Base-by-base conservation (phyloP, 2,797 vertebrate species). In the Ctenopoma multispine region DNA sequence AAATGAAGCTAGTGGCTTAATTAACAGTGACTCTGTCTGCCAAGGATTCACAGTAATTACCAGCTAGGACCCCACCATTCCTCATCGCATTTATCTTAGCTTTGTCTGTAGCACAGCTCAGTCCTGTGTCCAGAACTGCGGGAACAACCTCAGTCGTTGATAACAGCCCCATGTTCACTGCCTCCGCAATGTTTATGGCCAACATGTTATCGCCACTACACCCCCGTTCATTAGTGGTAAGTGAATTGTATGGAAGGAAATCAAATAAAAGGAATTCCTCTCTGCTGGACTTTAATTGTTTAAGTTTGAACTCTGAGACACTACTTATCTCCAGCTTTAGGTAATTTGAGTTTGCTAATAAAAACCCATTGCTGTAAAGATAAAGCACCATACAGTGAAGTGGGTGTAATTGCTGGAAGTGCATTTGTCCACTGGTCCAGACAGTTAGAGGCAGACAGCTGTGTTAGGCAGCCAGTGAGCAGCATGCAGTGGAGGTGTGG, bases 11-110 rank as follows among this genome's bases (percentile, higher is more conserved):
- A 49, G 82, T 82, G 80, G 85, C 81, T 92, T 93, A 93, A 95
- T 94, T 93, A 93, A 91, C 76, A 66, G 75, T 71, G 85, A 85
- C 77, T 87, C 75, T 84, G 72, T 34, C 81, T 80, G 88, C 81
- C 89, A 90, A 87, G 83, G 87, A 89, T 79, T 73, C 80, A 56
- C 83, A 87, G 88, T 93, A 93, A 93, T 93, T 92, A 90, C 90
- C 41, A 31, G 80, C 82, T 49, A 79, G 81, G 83, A 79, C 79
- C 87, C 79, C 78, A 83, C 76, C 59, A 63, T 88, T 91, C 77
- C 81, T 90, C 90, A 80, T 77, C 69, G 85, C 85, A 56, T 91
- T 92, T 92, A 92, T 92, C 91, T 90, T 38, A 53, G 84, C 81
- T 21, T 61, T 79, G 81, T 90, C 80, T 85, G 69, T 43, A 50